Evolutionary conservation across 2,113 vertebrate species (phyloP), one percentile per base, ranked within the genome.

Genomic region (Gallinago paraguaiae): DNA sequence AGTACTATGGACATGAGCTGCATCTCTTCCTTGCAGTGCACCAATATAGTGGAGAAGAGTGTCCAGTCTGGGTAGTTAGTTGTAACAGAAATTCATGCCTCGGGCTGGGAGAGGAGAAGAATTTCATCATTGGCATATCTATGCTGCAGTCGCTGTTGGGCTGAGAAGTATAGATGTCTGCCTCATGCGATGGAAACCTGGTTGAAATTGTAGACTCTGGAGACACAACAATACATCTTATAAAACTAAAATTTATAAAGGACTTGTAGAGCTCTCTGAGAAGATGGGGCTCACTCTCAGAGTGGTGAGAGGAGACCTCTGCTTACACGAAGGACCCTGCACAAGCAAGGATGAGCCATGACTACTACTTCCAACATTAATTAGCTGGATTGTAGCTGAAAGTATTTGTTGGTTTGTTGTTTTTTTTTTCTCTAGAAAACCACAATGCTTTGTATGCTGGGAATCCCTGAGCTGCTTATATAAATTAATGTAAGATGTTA

Each of bases 321-420:
- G 53, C 78, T 76, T 2, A 0, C 45, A 19, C 0, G 3, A 20
- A 79, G 20, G n/a, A 28, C 11, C 43, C 43, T 27, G 41, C 41
- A 43, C 0, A 0, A 61, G 37, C 5, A 0, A 25, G 25, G 4
- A 8, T 56, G 27, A 79, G 30, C 57, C 9, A 3, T 35, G 59
- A 11, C 31, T 72, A n/a, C 39, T 51, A 17, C 30, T 86, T 82
- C 31, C 88, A 82, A 14, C 16, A 7, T 59, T 35, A 86, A 7
- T 59, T 35, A 86, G 10, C 18, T 65, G n/a, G 31, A 10, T 69
- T 67, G 63, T 67, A 37, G 57, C 4, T 54, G 37, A 37, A 65
- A 3, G 39, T 41, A 35, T 37, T 41, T 30, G 12, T 51, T 25
- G 13, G 1, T 8, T 6, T 4, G 46, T 27, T 43, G 27, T 43